A percentile compares a stretch with the other conserved stretches of the same genome.
These are phyloP conservation scores for Tethya wilhelma DNA, from an alignment of 37 sponge, comb jelly and placozoan genomes.

Conservation along the genomic window DNA sequence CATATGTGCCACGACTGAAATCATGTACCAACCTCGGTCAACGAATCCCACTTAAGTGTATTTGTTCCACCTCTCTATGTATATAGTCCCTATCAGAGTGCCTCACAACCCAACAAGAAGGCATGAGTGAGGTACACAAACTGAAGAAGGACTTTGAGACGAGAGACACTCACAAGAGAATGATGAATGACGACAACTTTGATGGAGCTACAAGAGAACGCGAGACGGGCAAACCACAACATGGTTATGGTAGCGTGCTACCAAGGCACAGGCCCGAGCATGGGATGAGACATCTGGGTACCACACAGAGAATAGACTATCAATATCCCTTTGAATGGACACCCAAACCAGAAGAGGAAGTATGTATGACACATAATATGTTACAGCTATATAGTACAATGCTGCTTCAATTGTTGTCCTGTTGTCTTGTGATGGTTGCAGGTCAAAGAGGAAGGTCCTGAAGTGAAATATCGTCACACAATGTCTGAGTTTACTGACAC, in stretches of 20 bases:
- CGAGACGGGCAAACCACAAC: constrained; percentile 40
- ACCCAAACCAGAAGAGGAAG: constrained; percentile 34
- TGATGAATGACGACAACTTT: constrained; percentile 57
- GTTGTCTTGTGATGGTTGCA: not conserved
- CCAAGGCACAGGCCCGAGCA: constrained; percentile 68
- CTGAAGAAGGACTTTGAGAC: constrained; percentile 70
- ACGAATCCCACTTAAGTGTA: not conserved
- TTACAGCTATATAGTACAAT: not conserved
- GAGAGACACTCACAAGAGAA: constrained; percentile 49
- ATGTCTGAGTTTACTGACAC: constrained; percentile 84
- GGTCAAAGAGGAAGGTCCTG: constrained; percentile 24
- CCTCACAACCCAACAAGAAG: constrained; percentile 47
- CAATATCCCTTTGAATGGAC: constrained; percentile 71
- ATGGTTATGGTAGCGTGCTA: constrained; percentile 66
- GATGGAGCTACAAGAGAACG: not conserved
- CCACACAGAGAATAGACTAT: constrained; percentile 73
- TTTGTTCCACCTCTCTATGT: not conserved
- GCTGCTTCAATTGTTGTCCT: not conserved
- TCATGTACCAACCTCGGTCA: no score
- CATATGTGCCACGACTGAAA: no score
- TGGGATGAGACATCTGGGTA: constrained; percentile 57
- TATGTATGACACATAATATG: not conserved
- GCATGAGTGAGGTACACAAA: constrained; percentile 62
- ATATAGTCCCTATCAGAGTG: not conserved
- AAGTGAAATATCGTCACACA: constrained; percentile 15